These are phyloP conservation scores for Periophthalmus modestus DNA, from an alignment of 2,113 vertebrate genomes.

Conservation along the genomic window DNA sequence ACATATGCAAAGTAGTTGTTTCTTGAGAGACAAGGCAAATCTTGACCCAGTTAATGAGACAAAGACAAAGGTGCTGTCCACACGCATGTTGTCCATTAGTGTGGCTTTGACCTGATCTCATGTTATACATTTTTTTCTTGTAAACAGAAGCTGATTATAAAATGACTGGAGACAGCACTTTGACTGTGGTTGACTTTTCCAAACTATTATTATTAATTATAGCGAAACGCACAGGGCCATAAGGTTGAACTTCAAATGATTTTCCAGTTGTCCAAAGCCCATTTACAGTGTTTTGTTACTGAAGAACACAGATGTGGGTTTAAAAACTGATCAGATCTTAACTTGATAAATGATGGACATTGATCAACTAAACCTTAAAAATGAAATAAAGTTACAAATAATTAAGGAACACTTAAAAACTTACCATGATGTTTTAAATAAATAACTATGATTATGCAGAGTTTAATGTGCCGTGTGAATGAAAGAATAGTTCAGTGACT, in stretches of 20 bases:
- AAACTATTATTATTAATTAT: no score
- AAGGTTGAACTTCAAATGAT: no score
- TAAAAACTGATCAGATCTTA: neutral
- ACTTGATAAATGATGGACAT: neutral
- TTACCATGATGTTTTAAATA: no score
- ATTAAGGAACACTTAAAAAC: neutral
- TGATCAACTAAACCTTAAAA: neutral
- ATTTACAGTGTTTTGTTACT: no score
- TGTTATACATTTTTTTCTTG: neutral
- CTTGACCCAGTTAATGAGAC: constrained; percentile 28
- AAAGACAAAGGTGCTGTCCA: neutral
- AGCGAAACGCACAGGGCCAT: no score
- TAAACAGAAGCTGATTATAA: neutral
- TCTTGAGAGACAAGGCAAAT: constrained; percentile 12
- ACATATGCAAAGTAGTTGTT: constrained; percentile 33
- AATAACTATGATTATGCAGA: no score
- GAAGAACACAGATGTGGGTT: no score
- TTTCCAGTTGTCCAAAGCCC: no score
- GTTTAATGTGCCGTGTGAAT: no score
- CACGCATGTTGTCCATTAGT: neutral
- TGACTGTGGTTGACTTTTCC: neutral
- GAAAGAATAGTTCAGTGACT: no score
- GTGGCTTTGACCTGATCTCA: neutral
- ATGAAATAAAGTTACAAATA: neutral
- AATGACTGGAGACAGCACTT: neutral